A percentile compares a stretch with the other conserved stretches of the same genome.
Evolutionary conservation across 2,888 invertebrate species (phyloP).

Genomic region (Acanthacorydalis orientalis): DNA sequence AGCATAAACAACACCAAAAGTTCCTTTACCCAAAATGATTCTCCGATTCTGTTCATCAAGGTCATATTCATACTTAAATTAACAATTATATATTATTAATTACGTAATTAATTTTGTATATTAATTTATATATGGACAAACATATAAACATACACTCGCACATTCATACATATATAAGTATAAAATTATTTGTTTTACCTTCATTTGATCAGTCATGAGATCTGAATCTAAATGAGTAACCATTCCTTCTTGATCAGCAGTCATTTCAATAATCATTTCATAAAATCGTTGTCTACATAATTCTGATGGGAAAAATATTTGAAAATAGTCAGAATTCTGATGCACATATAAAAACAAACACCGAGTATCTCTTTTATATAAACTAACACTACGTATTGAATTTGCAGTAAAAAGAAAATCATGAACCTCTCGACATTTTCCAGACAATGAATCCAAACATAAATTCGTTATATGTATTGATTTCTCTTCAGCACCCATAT

Average conservation of each 20-base stretch:
- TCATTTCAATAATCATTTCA: slow-evolving; percentile 71
- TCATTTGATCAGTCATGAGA: slow-evolving; percentile 54
- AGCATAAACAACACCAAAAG: slow-evolving; percentile 89
- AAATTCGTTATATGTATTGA: slow-evolving; percentile 78
- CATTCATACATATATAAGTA: neutral
- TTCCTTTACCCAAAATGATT: slow-evolving; percentile 81
- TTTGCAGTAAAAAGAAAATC: slow-evolving; percentile 88
- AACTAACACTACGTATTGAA: slow-evolving; percentile 77
- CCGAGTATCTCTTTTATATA: slow-evolving; percentile 90
- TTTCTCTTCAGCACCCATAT: slow-evolving; percentile 85
- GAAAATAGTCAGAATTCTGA: slow-evolving; percentile 96
- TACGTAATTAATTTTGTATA: neutral
- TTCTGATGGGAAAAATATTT: slow-evolving; percentile 91
- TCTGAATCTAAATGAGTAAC: slow-evolving; percentile 61
- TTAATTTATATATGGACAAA: neutral
- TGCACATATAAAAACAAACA: slow-evolving; percentile 94
- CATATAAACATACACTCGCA: neutral
- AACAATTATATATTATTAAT: slow-evolving; percentile 2
- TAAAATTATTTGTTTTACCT: slow-evolving; percentile 28
- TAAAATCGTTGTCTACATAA: slow-evolving; percentile 66
- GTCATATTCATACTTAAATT: slow-evolving; percentile 78
- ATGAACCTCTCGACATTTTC: slow-evolving; percentile 69
- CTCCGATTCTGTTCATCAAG: slow-evolving; percentile 76
- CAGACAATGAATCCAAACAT: slow-evolving; percentile 61
- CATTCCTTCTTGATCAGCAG: slow-evolving; percentile 68